Conservation (phyloP, 2,888 invertebrate species). For the Limnephilus lunatus region DNA sequence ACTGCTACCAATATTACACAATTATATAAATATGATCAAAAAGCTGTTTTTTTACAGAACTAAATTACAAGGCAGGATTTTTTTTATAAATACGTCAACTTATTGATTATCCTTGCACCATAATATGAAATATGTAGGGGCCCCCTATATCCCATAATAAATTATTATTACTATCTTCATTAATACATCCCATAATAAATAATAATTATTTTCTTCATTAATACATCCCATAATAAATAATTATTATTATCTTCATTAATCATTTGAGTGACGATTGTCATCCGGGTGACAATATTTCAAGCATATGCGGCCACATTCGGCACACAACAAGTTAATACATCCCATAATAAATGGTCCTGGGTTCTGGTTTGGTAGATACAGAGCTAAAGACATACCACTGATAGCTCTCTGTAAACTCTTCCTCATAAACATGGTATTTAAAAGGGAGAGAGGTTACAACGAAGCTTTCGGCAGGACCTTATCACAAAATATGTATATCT, state of each 20-base stretch:
- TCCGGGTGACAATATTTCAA: too few relatives aligned
- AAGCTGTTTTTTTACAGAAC: background rate
- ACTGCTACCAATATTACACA: background rate
- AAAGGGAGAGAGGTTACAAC: background rate
- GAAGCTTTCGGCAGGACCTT: background rate
- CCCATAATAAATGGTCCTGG: too few relatives aligned
- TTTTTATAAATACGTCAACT: background rate
- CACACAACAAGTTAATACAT: too few relatives aligned
- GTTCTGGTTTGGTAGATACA: background rate
- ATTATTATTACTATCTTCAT: background rate
- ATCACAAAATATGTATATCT: background rate
- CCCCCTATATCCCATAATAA: background rate
- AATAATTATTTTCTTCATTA: background rate
- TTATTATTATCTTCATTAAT: background rate
- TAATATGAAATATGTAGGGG: background rate
- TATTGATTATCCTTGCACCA: background rate
- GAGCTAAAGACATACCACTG: background rate
- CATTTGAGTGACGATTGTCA: too few relatives aligned
- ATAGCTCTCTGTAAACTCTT: background rate
- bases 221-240: too few relatives aligned
- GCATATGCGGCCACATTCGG: too few relatives aligned
- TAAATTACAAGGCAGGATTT: background rate
- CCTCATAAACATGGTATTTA: background rate
- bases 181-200: too few relatives aligned
- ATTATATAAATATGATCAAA: background rate